phyloP scores from a whole-genome alignment of 1,140 invertebrate species.

The Caenorhabditis tropicalis region DNA sequence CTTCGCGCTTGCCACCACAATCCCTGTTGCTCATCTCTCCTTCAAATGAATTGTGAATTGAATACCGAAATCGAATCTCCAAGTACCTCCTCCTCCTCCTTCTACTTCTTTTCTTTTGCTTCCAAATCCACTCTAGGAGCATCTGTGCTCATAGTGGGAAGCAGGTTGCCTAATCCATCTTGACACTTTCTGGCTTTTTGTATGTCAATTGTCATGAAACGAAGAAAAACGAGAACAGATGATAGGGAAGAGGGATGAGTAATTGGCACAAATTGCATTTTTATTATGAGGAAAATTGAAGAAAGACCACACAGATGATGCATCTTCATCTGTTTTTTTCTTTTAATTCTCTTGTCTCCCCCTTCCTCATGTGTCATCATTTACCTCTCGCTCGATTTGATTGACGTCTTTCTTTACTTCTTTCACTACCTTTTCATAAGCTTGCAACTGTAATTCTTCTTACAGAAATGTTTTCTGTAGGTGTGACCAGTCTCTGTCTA shows the following conservation, averaged over 20 bases:
- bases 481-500: not conserved
- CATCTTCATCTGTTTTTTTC: not conserved
- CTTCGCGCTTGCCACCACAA: not conserved
- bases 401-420: not conserved
- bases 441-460: not conserved
- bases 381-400: not conserved
- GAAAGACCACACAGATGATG: not conserved
- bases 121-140: not conserved
- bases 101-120: no score
- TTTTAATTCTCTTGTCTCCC: not conserved
- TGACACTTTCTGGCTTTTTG: not conserved
- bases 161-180: slow-evolving; percentile 44
- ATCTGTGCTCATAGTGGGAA: not conserved
- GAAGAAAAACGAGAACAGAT: slow-evolving; percentile 35
- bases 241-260: slow-evolving; percentile 18
- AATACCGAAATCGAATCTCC: slow-evolving; percentile 43
- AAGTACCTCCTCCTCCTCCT: not conserved
- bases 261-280: slow-evolving; percentile 33
- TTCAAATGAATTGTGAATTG: not conserved
- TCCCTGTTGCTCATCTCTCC: not conserved
- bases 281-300: not conserved
- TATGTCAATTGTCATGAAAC: not conserved
- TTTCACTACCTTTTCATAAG: not conserved
- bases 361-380: not conserved
- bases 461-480: not conserved